phyloP scores from a whole-genome alignment of 2,113 vertebrate genomes.

The Elanus axillaris region DNA sequence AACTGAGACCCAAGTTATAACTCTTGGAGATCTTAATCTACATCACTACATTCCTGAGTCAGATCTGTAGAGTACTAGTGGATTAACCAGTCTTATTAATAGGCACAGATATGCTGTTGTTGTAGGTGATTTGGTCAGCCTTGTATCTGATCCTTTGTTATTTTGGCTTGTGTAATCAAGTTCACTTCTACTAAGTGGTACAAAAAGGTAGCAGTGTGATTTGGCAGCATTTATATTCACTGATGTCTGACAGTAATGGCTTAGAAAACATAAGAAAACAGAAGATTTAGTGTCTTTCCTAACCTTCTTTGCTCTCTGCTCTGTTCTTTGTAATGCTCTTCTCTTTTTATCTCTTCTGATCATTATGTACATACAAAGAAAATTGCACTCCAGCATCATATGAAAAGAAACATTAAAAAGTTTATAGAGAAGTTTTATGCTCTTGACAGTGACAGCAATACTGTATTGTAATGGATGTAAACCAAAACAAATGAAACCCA shows the following conservation, averaged over 20 bases:
- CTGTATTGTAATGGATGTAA: background rate
- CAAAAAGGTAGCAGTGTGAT: background rate
- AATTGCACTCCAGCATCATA: background rate
- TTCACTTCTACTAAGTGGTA: background rate
- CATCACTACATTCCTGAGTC: background rate
- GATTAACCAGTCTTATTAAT: background rate
- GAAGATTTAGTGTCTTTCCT: background rate
- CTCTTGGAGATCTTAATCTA: background rate
- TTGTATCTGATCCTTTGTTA: background rate
- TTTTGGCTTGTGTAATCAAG: background rate
- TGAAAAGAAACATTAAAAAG: background rate
- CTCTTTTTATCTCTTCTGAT: background rate
- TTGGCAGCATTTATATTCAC: background rate
- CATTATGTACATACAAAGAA: background rate
- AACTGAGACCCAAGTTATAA: background rate
- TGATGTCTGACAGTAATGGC: background rate
- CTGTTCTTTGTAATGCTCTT: background rate
- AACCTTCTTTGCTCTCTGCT: background rate
- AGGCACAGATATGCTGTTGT: background rate
- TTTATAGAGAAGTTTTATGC: background rate
- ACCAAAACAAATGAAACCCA: background rate
- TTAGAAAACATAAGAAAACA: background rate
- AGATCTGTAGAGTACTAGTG: background rate
- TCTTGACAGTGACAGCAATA: background rate
- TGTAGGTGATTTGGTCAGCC: background rate